Conservation (phyloP, 2,113 vertebrate genomes). For the Platichthys stellatus region DNA sequence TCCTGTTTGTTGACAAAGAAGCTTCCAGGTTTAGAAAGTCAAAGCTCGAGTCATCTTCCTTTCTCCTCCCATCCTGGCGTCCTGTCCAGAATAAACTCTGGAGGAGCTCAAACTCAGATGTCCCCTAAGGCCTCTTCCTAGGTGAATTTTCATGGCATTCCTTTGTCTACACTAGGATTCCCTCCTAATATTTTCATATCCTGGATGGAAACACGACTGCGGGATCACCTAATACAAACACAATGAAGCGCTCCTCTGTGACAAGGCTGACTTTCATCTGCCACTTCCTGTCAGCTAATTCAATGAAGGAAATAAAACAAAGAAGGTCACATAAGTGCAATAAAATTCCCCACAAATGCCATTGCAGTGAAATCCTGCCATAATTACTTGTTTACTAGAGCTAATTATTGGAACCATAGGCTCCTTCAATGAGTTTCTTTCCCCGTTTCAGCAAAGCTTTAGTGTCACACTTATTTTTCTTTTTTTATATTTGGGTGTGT, state of each 20-base stretch:
- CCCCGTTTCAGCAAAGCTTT: conserved; percentile 53
- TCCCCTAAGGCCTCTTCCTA: conserved; percentile 50
- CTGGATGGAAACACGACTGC: conserved; percentile 45
- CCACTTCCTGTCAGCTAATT: conserved; percentile 43
- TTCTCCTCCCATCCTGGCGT: conserved; percentile 59
- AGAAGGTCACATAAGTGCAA: conserved; percentile 47
- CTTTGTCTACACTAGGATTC: conserved; percentile 54
- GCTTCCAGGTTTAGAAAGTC: conserved; percentile 70
- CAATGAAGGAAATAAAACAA: conserved; percentile 50
- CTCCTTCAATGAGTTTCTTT: conserved; percentile 47
- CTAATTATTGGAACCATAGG: conserved; percentile 41
- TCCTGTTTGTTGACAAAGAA: conserved; percentile 66
- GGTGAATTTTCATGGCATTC: conserved; percentile 55
- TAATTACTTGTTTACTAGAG: conserved; percentile 53
- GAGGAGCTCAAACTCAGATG: conserved; percentile 54
- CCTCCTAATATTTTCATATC: conserved; percentile 72
- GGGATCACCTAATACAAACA: conserved; percentile 44
- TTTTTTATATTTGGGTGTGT: conserved; percentile 76
- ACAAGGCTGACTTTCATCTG: conserved; percentile 54
- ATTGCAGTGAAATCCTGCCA: conserved; percentile 36
- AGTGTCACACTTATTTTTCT: conserved; percentile 41
- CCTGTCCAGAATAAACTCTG: conserved; percentile 69
- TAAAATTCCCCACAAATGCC: conserved; percentile 37
- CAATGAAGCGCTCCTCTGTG: conserved; percentile 37
- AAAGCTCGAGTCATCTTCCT: conserved; percentile 59